A percentile compares a stretch with the other conserved stretches of the same genome.
These are phyloP conservation scores for Ramphastos sulfuratus DNA, from an alignment of 2,113 vertebrate genomes.

Conservation along the genomic window DNA sequence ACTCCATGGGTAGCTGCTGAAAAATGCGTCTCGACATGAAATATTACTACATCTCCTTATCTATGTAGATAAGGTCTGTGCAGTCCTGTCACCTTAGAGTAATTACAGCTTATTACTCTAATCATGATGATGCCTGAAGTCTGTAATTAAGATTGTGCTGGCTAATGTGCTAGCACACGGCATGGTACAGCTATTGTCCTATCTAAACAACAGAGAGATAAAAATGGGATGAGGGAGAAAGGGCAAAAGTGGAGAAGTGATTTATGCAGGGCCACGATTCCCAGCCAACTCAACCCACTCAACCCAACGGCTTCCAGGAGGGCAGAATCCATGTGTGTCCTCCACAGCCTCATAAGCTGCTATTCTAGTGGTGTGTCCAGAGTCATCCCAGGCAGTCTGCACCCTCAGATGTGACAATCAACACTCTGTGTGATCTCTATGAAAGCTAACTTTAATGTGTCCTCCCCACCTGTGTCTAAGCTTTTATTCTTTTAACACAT, in stretches of 20 bases:
- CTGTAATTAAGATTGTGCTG: slow-evolving; percentile 67
- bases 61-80: slow-evolving; percentile 37
- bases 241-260: slow-evolving; percentile 9
- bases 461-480: neutral
- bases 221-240: slow-evolving; percentile 11
- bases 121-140: slow-evolving; percentile 63
- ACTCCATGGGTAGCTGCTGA: slow-evolving; percentile 38
- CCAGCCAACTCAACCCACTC: neutral
- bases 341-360: fast-evolving
- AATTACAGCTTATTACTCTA: slow-evolving; percentile 70
- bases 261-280: neutral
- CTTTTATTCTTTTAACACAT: neutral
- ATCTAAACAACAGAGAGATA: slow-evolving; percentile 43
- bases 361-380: fast-evolving
- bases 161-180: slow-evolving; percentile 38
- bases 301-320: neutral
- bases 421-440: fast-evolving
- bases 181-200: slow-evolving; percentile 38
- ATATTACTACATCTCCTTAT: slow-evolving; percentile 51
- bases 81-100: slow-evolving; percentile 58
- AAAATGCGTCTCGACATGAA: slow-evolving; percentile 48
- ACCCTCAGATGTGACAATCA: fast-evolving
- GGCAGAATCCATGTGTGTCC: fast-evolving
- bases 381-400: neutral
- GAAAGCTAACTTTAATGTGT: neutral